phyloP scores from a whole-genome alignment of 2,113 vertebrate genomes.

The Syrmaticus mikado region DNA sequence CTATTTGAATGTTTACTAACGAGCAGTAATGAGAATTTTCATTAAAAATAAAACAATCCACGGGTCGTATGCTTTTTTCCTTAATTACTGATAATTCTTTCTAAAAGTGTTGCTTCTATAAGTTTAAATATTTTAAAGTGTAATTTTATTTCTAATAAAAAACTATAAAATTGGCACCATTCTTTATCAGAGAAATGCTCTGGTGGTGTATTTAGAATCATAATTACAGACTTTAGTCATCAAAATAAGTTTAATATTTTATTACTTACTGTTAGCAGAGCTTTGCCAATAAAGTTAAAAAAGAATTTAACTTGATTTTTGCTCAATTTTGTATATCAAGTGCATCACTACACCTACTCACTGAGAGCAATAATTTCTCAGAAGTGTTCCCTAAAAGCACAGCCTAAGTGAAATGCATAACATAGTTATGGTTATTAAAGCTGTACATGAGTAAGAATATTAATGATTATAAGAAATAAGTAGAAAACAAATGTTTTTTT shows the following conservation, averaged over 20 bases:
- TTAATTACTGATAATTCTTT: neutral
- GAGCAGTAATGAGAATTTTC: neutral
- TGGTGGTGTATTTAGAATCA: neutral
- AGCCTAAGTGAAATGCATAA: neutral
- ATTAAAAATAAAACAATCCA: neutral
- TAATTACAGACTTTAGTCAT: neutral
- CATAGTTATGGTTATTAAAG: neutral
- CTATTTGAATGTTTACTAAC: neutral
- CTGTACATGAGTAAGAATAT: neutral
- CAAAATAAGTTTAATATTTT: constrained; percentile 3
- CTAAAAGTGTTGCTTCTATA: neutral
- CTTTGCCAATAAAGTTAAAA: neutral
- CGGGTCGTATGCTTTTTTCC: neutral
- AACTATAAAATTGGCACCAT: neutral
- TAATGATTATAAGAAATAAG: neutral
- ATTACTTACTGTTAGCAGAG: neutral
- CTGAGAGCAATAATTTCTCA: neutral
- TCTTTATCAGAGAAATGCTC: neutral
- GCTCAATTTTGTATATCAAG: neutral
- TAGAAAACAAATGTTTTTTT: neutral
- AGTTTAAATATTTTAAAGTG: neutral
- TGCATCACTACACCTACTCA: neutral
- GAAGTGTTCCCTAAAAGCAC: neutral
- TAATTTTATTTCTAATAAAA: neutral
- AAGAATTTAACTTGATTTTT: neutral